Base-by-base conservation (phyloP, 2,113 vertebrate species). In the Python bivittatus region DNA sequence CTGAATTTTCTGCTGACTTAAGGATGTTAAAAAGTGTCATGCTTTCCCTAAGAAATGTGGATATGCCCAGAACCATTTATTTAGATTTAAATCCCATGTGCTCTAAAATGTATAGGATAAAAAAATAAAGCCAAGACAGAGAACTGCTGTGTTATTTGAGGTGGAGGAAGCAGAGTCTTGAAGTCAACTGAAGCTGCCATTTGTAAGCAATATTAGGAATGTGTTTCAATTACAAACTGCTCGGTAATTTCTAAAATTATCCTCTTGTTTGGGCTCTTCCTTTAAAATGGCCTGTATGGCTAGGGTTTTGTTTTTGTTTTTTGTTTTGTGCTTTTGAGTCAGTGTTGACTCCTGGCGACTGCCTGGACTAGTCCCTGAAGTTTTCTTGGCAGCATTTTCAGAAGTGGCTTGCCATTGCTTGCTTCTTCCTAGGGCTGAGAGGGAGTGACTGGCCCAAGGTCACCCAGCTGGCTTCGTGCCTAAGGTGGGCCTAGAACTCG, bases 1-100 rank as follows among this genome's bases (percentile, higher is more conserved):
- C 93, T 97, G 52, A 95, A 93, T 96, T 92, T 95, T 96, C 83
- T 96, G 13, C 89, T 94, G 91, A 57, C 84, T 97, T 96, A 96
- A 94, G 79, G 53, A 86, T 94, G 54, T 96, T 93, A 97, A 97
- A 84, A 96, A 33, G 17, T 22, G 57, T 38, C 44, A 64, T 38
- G 44, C 48, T 91, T 64, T 60, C 44, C 12, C 53, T 64, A 58
- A 96, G 95, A 96, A 96, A 97, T 93, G 48, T 86, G 89, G 58
- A 91, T 48, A 53, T 1, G 1, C n/a, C 89, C n/a, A 92, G 91
- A n/a, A 57, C 15, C 88, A 88, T 2, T 42, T 88, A 2, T n/a
- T 93, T 54, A 87, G 20, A 83, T 68, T 94, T 10, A 10, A 84
- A 38, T 90, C 91, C 93, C 17, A 44, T 84, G 91, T 29, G 1